Conservation (phyloP, 1,140 invertebrate species). For the Campoletis sonorensis region DNA sequence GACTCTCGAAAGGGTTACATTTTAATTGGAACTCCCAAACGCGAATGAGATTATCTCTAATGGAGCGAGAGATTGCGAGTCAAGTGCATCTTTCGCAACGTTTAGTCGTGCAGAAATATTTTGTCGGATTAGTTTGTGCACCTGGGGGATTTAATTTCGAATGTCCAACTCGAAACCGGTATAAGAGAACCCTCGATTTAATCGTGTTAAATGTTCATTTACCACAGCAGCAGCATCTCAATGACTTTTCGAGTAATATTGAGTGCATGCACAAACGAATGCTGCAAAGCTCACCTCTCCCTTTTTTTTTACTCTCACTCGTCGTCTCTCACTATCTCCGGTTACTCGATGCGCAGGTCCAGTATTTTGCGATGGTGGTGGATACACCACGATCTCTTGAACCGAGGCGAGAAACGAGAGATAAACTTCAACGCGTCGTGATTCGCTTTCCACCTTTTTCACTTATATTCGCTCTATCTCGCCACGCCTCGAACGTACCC, state of each 20-base stretch:
- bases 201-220: conserved; percentile 38
- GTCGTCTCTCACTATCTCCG: not conserved
- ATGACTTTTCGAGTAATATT: conserved; percentile 1
- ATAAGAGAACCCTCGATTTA: conserved; percentile 22
- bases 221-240: not conserved
- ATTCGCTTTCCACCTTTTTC: conserved; percentile 40
- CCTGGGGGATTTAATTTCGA: conserved; percentile 1
- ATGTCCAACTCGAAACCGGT: not conserved
- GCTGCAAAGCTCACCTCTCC: conserved; percentile 9
- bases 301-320: not conserved
- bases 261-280: not conserved
- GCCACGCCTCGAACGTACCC: conserved; percentile 37
- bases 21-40: conserved; percentile 66
- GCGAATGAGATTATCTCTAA: conserved; percentile 66
- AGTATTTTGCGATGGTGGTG: not conserved
- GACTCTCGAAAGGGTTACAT: conserved; percentile 66
- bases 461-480: not conserved
- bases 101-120: conserved; percentile 19
- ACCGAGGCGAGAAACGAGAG: conserved; percentile 40
- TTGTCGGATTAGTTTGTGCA: not conserved
- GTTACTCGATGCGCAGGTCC: conserved; percentile 23
- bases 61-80: conserved; percentile 60
- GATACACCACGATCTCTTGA: not conserved
- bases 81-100: conserved; percentile 2
- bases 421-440: conserved; percentile 44